These are phyloP conservation scores for Metridium senile DNA, from an alignment of 92 coral and sea anemone species.

Conservation along the genomic window DNA sequence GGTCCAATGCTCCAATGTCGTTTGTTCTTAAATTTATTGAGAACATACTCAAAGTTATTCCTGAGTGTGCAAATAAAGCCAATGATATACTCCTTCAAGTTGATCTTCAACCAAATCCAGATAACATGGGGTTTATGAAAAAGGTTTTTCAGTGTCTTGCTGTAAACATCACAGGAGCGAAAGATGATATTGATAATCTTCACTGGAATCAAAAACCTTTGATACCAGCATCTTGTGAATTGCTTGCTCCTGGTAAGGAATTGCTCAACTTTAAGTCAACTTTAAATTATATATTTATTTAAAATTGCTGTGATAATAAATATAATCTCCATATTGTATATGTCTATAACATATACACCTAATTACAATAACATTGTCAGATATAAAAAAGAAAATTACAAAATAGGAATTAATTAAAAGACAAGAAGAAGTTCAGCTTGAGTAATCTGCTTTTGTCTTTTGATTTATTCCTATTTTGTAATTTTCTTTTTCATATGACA, in stretches of 20 bases:
- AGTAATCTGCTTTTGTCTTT: too few species aligned
- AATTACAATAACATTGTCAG: too few species aligned
- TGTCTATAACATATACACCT: too few species aligned
- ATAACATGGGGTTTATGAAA: conserved; percentile 31
- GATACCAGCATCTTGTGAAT: conserved; percentile 33
- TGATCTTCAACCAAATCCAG: background rate
- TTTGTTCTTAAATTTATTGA: conserved; percentile 9
- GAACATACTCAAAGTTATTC: conserved; percentile 10
- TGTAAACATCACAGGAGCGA: conserved; percentile 46
- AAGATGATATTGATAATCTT: conserved; percentile 35
- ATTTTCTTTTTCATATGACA: too few species aligned
- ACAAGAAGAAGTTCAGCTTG: too few species aligned
- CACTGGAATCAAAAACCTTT: conserved; percentile 60
- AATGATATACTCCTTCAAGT: background rate
- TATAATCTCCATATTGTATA: too few species aligned
- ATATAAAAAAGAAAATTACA: too few species aligned
- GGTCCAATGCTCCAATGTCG: too few species aligned
- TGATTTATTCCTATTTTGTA: too few species aligned
- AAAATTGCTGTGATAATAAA: too few species aligned
- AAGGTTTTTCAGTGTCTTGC: conserved; percentile 40
- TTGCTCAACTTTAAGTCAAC: background rate
- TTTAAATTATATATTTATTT: too few species aligned
- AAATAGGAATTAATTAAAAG: too few species aligned
- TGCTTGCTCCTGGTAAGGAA: conserved; percentile 1
- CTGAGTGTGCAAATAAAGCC: conserved; percentile 1